Percentiles rank a stretch among this genome's conserved stretches.
Evolutionary conservation across 2,888 invertebrate genomes (phyloP).

Genomic region (Drosophila birchii): DNA sequence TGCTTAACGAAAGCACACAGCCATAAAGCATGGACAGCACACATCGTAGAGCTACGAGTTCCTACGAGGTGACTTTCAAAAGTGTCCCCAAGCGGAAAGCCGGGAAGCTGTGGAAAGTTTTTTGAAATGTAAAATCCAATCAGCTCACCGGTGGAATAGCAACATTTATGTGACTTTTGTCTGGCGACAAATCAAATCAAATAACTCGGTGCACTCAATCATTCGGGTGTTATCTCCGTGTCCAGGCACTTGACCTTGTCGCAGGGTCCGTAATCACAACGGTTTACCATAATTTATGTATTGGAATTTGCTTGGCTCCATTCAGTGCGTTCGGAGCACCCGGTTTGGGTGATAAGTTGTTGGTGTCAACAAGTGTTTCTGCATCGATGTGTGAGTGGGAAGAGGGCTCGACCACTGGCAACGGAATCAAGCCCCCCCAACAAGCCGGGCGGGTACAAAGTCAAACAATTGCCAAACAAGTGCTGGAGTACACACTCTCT

Average conservation of each 20-base stretch:
- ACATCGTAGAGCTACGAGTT: neutral
- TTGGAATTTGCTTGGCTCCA: constrained; percentile 12
- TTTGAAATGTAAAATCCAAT: constrained; percentile 12
- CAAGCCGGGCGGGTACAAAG: constrained; percentile 56
- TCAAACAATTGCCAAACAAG: constrained; percentile 46
- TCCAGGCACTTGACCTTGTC: constrained; percentile 42
- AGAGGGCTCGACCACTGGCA: constrained; percentile 65
- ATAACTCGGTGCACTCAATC: constrained; percentile 25
- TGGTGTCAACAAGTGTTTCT: constrained; percentile 20
- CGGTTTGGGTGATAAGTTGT: constrained; percentile 27
- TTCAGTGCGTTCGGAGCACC: constrained; percentile 3
- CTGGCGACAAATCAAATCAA: constrained; percentile 7
- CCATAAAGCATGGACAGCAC: constrained; percentile 13
- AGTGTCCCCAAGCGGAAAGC: constrained; percentile 16
- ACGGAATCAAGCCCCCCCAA: constrained; percentile 50
- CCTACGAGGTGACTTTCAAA: constrained; percentile 12
- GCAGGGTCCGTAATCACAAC: constrained; percentile 20
- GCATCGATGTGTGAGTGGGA: constrained; percentile 24
- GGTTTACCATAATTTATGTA: constrained; percentile 35
- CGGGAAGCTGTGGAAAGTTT: constrained; percentile 28
- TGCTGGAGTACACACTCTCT: constrained; percentile 2
- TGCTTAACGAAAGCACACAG: constrained; percentile 24
- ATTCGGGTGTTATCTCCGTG: constrained; percentile 23
- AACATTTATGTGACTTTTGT: neutral
- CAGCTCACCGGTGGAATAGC: constrained; percentile 1